phyloP scores from a whole-genome alignment of 2,888 invertebrate genomes.

The Meta bourneti region DNA sequence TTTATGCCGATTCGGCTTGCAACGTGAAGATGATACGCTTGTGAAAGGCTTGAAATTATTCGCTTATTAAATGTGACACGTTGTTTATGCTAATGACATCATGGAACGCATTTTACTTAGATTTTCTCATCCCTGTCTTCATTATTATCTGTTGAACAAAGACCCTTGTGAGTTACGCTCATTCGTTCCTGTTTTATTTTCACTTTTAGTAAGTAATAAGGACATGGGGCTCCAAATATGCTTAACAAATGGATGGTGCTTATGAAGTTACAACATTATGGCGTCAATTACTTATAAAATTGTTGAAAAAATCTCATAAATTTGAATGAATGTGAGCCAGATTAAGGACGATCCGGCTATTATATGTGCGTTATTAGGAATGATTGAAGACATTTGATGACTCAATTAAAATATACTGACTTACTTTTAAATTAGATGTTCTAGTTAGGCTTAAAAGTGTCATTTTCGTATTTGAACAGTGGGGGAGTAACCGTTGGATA shows the following conservation, averaged over 20 bases:
- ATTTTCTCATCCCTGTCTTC: not conserved
- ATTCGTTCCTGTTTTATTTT: not conserved
- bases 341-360: too few relatives aligned
- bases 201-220: not conserved
- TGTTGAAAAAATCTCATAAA: not conserved
- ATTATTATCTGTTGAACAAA: constrained; percentile 1
- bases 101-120: not conserved
- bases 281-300: not conserved
- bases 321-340: too few relatives aligned
- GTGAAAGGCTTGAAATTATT: not conserved
- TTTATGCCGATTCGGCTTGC: not conserved
- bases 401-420: too few relatives aligned
- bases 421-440: too few relatives aligned
- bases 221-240: not conserved
- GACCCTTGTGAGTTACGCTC: not conserved
- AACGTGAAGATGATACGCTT: not conserved
- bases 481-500: too few relatives aligned
- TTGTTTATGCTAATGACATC: not conserved
- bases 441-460: too few relatives aligned
- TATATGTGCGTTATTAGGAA: too few relatives aligned
- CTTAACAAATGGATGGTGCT: not conserved
- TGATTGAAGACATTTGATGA: too few relatives aligned
- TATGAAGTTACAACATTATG: not conserved
- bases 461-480: too few relatives aligned
- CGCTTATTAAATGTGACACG: not conserved